phyloP scores from a whole-genome alignment of 2,888 invertebrate species.

The Drosophila subquinaria region DNA sequence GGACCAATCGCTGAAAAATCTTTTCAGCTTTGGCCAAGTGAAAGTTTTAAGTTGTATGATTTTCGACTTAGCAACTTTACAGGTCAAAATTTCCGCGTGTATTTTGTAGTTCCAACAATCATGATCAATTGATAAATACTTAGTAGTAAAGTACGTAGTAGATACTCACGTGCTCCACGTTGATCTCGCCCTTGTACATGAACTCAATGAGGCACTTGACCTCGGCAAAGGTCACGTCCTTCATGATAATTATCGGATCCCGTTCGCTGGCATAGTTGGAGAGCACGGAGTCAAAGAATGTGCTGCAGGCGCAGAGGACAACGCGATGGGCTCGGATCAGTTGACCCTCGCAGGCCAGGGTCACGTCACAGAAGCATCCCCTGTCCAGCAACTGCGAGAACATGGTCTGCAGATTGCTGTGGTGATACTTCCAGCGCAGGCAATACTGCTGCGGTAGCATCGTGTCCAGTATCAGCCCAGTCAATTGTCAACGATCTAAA shows the following conservation, averaged over 20 bases:
- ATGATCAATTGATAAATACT: too few species aligned
- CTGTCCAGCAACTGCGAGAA: slow-evolving; percentile 94
- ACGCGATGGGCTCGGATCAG: slow-evolving; percentile 91
- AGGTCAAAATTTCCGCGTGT: too few species aligned
- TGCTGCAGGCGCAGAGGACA: slow-evolving; percentile 96
- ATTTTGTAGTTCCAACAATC: too few species aligned
- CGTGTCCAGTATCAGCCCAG: slow-evolving; percentile 21
- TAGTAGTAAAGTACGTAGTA: too few species aligned
- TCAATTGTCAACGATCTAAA: slow-evolving; percentile 24
- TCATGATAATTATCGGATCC: slow-evolving; percentile 93
- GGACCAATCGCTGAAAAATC: too few species aligned
- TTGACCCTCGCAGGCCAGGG: slow-evolving; percentile 94
- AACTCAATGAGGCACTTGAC: slow-evolving; percentile 96
- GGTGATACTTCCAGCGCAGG: slow-evolving; percentile 96
- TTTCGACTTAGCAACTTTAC: too few species aligned
- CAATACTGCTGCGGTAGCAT: slow-evolving; percentile 96
- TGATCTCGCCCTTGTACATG: slow-evolving; percentile 98
- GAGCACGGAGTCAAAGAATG: slow-evolving; percentile 94
- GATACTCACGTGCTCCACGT: slow-evolving; percentile 94
- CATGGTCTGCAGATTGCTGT: slow-evolving; percentile 95
- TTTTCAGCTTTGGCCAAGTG: too few species aligned
- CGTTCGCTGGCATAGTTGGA: slow-evolving; percentile 91
- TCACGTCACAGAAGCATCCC: slow-evolving; percentile 96
- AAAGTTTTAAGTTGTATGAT: too few species aligned
- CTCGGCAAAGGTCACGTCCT: slow-evolving; percentile 96